Evolutionary conservation across 2,797 vertebrate genomes (phyloP).

Genomic region (Falco biarmicus): DNA sequence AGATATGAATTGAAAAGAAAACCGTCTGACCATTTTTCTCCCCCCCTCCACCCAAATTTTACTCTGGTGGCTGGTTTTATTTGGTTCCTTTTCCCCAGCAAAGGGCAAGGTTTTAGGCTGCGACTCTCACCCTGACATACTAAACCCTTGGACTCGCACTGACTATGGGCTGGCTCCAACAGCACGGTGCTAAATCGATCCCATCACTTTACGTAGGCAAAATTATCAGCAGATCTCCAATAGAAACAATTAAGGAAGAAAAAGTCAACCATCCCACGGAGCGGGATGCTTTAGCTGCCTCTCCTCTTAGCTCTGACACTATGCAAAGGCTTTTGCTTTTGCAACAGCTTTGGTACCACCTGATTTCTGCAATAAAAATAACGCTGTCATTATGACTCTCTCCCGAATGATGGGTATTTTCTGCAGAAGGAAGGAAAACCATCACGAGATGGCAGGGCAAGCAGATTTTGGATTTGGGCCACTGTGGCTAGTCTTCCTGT

Average conservation of each 20-base stretch:
- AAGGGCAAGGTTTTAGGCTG: background rate
- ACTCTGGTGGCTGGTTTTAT: background rate
- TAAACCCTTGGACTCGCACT: background rate
- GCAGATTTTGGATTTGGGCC: background rate
- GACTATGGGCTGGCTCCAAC: background rate
- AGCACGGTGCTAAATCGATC: background rate
- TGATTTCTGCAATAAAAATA: background rate
- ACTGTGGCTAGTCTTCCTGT: background rate
- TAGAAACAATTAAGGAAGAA: background rate
- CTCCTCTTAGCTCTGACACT: background rate
- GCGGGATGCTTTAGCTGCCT: background rate
- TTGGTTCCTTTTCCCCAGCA: background rate
- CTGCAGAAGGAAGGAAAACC: background rate
- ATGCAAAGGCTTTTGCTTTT: background rate
- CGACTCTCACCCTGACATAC: background rate
- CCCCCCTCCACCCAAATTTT: conserved; percentile 10
- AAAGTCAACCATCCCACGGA: background rate
- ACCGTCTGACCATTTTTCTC: background rate
- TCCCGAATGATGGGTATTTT: background rate
- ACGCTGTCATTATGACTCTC: background rate
- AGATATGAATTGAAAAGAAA: conserved; percentile 74
- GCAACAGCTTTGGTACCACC: background rate
- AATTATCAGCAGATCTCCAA: background rate
- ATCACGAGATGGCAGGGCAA: background rate
- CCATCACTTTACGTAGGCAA: background rate